A percentile compares a stretch with the other conserved stretches of the same genome.
Evolutionary conservation across 2,797 vertebrate genomes (phyloP).

Genomic region (Buceros bicornis): DNA sequence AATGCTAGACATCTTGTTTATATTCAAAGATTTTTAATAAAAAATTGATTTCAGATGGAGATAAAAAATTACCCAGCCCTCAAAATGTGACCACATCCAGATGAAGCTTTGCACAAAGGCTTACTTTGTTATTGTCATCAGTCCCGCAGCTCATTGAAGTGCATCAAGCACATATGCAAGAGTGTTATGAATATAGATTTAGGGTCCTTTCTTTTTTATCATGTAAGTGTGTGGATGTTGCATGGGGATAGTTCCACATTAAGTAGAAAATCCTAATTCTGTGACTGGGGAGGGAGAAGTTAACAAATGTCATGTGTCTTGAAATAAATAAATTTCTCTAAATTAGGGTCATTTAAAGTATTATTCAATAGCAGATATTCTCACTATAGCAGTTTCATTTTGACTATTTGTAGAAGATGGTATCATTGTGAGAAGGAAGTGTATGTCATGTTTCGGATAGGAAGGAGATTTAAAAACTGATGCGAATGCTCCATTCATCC

Average conservation of each 20-base stretch:
- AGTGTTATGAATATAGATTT: background rate
- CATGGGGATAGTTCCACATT: background rate
- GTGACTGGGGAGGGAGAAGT: background rate
- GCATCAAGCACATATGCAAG: fast-evolving
- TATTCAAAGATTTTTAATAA: background rate
- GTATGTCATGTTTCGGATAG: background rate
- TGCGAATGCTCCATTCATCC: background rate
- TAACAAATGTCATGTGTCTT: background rate
- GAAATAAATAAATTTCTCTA: background rate
- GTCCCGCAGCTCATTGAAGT: background rate
- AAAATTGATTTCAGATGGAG: background rate
- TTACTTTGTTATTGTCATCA: background rate
- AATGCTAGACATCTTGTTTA: background rate
- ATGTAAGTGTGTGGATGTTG: background rate
- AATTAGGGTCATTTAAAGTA: background rate
- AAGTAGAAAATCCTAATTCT: background rate
- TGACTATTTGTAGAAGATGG: background rate
- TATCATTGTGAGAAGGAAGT: background rate
- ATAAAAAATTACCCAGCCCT: background rate
- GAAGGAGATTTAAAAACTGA: background rate
- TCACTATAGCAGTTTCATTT: background rate
- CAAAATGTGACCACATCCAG: background rate
- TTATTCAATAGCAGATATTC: background rate
- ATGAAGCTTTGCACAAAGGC: background rate
- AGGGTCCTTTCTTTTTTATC: background rate